Evolutionary conservation across 2,113 vertebrate genomes (phyloP), one percentile per base, ranked within the genome.

Genomic region (Arizona elegans): DNA sequence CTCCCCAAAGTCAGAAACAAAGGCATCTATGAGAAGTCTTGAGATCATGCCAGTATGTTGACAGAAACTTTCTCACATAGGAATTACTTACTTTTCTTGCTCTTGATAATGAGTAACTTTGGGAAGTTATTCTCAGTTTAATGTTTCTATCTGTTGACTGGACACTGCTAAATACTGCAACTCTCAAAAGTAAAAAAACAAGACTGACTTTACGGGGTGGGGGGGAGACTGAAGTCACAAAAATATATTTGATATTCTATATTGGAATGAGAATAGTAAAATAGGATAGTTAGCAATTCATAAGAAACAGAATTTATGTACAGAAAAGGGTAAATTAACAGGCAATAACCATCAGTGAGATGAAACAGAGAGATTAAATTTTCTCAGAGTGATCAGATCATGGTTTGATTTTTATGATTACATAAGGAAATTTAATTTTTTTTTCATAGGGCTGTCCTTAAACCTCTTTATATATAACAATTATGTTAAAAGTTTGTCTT

Each of bases 51-150:
- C 95, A 96, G 24, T 52, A 62, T 92, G 33, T 54, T 54, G 94
- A 92, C 54, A 94, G 87, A 96, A 96, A 93, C 95, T 91, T 97
- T 90, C 91, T 94, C 95, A 94, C 92, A 90, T 91, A 95, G 92
- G 91, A 94, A 92, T 93, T 93, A 92, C 62, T 92, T 95, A 94
- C 94, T 96, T 92, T 94, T 94, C 93, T 94, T 29, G 87, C 95
- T 87, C 43, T 93, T 54, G 92, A 95, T 92, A 93, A 95, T 96
- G 96, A 94, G 96, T 97, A 97, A 98, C 96, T 97, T 58, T 97
- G 97, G 97, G 97, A 98, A 94, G 95, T 94, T 62, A 19, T 19
- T 93, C 91, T 91, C 47, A 89, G 93, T 23, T 3, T 85, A 94
- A 89, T 52, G 43, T 92, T 95, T 89, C 54, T 92, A 86, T 93